Conservation (phyloP, 2,888 invertebrate genomes). For the Monochamus alternatus region DNA sequence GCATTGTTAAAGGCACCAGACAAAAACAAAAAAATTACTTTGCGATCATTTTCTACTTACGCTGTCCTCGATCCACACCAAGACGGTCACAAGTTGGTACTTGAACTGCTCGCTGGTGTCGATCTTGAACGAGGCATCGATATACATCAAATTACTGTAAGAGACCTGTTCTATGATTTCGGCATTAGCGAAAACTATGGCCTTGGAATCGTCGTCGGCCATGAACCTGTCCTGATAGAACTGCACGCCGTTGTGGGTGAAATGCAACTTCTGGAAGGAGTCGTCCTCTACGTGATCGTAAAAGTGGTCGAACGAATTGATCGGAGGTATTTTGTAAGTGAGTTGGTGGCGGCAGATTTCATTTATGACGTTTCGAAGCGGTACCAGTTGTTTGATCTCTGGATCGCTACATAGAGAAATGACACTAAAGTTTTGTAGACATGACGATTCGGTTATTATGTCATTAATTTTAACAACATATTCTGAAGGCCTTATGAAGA, state of each 20-base stretch:
- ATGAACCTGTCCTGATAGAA: conserved; percentile 78
- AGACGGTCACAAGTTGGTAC: conserved; percentile 65
- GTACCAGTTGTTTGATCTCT: conserved; percentile 60
- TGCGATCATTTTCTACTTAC: conserved; percentile 59
- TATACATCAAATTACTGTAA: conserved; percentile 65
- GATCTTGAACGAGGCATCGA: conserved; percentile 67
- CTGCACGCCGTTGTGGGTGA: conserved; percentile 62
- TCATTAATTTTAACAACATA: too few relatives aligned
- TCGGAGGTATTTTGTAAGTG: conserved; percentile 52
- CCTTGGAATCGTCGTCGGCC: conserved; percentile 68
- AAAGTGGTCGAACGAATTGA: conserved; percentile 64
- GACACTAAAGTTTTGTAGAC: neutral
- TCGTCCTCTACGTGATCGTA: conserved; percentile 63
- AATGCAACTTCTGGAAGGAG: conserved; percentile 64
- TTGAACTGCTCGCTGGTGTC: conserved; percentile 63
- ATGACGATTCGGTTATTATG: too few relatives aligned
- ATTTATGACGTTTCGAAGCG: conserved; percentile 64
- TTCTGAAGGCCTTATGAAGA: too few relatives aligned
- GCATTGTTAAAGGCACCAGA: too few relatives aligned
- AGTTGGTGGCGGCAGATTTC: conserved; percentile 65
- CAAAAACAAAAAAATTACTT: neutral
- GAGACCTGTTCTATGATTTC: conserved; percentile 61
- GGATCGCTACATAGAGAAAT: conserved; percentile 61
- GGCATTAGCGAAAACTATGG: conserved; percentile 64
- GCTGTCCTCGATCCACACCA: conserved; percentile 66